Evolutionary conservation across 2,888 invertebrate genomes (phyloP), one percentile per base, ranked within the genome.

Genomic region (Dinocampus coccinellae): DNA sequence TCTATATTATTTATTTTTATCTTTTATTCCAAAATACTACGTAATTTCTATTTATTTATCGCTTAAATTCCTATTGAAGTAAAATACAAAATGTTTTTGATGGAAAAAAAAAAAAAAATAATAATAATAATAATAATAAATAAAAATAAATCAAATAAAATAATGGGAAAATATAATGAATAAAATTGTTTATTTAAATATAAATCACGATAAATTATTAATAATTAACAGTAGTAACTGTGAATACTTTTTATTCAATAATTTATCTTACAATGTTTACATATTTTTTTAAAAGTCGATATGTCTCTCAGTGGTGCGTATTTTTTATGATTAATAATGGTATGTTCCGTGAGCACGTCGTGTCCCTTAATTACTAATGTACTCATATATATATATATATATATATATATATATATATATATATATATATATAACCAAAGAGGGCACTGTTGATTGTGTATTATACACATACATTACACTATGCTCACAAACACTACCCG

Each of bases 321-420:
- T 60, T 47, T 36, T 36, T 62, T 42, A 62, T 36, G 62, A 62
- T 62, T 62, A 47, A 62, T 62, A 62, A 62, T 42, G 42, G 62
- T 42, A 42, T 47, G 16, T 62, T 62, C 24, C 62, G 39, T 62
- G 62, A 62, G 69, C 68, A 47, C 58, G 68, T 72, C 67, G 77
- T 74, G 77, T 76, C 78, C 78, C 78, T 84, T 84, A 84, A 84
- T 84, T 84, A 84, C 81, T 81, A 80, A 81, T 81, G 82, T 81
- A 81, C 77, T 76, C 77, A 77, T 52, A 26, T 63, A 61, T 61
- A 34, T 34, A 61, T 34, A 36, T 36, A 13, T 22, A 62, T 22
- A 42, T 22, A 2, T 42, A 42, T 42, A 70, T 22, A 11, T 57
- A 57, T 57, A 57, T 57, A n/a, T 76, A 74, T 76, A 55, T 61